Base-by-base conservation (phyloP, 2,113 vertebrate species). In the Saguinus imperator region DNA sequence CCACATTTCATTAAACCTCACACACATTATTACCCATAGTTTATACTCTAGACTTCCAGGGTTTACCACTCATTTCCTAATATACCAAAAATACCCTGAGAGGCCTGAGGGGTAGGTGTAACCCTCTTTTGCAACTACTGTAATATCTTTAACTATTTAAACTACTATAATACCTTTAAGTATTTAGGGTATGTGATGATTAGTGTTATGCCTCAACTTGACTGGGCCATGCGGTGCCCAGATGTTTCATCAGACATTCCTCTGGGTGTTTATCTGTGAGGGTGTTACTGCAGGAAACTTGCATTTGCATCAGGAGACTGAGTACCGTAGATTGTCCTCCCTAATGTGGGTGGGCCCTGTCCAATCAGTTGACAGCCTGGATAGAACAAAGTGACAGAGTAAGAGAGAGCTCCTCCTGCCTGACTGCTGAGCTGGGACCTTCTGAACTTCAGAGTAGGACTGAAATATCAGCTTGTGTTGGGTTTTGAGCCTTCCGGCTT, bases 171-270 rank as follows among this genome's bases (percentile, higher is more conserved):
- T 25, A 8, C 6, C 50, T 6, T 43, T 40, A 77, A 37, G 37
- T 20, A 37, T 57, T 55, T 12, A 50, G 35, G 5, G 61, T 6
- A 23, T 4, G 0, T 5, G 4, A 11, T 6, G 48, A 57, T 35
- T n/a, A 27, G 27, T 43, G 13, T 75, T 58, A 8, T n/a, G n/a
- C 14, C 57, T 68, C 17, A 11, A 27, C 8, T 1, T 29, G 10
- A 5, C 32, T 8, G 66, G 29, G 25, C 27, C 45, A 5, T 10
- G 0, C 40, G 32, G 45, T 40, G 0, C 29, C 58, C 55, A 55
- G 76, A 40, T 6, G 7, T 20, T 8, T 10, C 9, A 23, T 23
- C 50, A 45, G 14, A 18, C 0, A 1, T 23, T 45, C 32, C 20
- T 35, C 43, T 18, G 6, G 29, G 52, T 32, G 27, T 58, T 29